These are phyloP conservation scores for Chymomyza procnemis DNA, from an alignment of 2,888 invertebrate genomes.

Conservation along the genomic window DNA sequence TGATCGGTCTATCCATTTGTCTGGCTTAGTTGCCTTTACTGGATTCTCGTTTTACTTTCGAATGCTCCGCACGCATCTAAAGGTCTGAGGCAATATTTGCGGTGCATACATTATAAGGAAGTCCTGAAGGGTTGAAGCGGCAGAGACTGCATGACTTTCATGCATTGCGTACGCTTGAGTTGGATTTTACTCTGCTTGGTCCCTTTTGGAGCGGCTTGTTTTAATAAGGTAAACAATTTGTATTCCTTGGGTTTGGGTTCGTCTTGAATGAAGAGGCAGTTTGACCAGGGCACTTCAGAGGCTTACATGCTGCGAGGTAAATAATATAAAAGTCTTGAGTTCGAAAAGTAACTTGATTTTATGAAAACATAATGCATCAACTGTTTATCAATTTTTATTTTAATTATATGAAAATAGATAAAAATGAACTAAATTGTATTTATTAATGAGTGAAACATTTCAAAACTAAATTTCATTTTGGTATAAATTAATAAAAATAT, in stretches of 20 bases:
- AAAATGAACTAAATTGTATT: too few species aligned
- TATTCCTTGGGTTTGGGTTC: not conserved
- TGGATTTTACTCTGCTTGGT: not conserved
- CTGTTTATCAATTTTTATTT: too few species aligned
- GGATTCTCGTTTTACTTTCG: conserved; percentile 13
- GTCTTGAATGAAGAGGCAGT: not conserved
- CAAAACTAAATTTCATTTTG: too few species aligned
- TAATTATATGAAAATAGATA: too few species aligned
- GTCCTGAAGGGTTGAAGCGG: not conserved
- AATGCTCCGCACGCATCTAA: conserved; percentile 37
- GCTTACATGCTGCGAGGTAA: not conserved
- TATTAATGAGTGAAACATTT: too few species aligned
- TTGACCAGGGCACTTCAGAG: not conserved
- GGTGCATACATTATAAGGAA: conserved; percentile 56
- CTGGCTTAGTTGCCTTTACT: conserved; percentile 37
- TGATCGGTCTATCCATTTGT: conserved; percentile 38
- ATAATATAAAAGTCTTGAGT: not conserved
- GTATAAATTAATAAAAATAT: too few species aligned
- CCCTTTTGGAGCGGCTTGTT: not conserved
- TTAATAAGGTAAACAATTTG: not conserved
- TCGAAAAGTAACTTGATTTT: too few species aligned
- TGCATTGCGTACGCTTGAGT: not conserved
- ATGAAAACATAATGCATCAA: too few species aligned
- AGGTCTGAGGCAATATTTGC: conserved; percentile 70
- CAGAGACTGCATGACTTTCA: not conserved